Conservation (phyloP, 2,797 vertebrate genomes). For the Macrochelys suwanniensis region DNA sequence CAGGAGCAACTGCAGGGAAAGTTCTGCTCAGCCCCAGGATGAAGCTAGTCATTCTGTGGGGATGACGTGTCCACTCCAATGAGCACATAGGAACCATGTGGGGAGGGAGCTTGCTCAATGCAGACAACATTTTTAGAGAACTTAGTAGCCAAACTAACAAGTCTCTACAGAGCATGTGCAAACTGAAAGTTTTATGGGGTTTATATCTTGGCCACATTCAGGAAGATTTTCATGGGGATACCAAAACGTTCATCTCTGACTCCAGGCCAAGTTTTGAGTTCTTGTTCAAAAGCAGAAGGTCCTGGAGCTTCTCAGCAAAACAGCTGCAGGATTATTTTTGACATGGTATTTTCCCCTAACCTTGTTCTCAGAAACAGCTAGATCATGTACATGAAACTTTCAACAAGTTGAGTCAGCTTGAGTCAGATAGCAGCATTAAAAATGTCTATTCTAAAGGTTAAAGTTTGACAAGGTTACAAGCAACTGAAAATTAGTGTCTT, state of each 20-base stretch:
- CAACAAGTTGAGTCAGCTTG: neutral
- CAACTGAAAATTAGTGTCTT: neutral
- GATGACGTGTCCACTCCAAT: no score
- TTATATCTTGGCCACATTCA: neutral
- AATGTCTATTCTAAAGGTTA: neutral
- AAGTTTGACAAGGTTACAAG: neutral
- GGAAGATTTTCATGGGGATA: neutral
- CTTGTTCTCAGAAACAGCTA: neutral
- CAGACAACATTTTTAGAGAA: neutral
- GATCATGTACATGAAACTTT: neutral
- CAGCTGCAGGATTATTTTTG: neutral
- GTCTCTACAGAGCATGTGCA: neutral
- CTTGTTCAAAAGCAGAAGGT: neutral
- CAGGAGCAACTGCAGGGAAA: neutral
- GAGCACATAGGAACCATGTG: no score
- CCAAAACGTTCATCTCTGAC: neutral
- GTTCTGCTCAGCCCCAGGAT: no score
- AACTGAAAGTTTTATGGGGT: neutral
- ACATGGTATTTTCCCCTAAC: neutral
- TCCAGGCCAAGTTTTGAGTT: neutral
- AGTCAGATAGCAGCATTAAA: neutral
- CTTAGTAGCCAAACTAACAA: neutral
- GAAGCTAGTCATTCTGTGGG: no score
- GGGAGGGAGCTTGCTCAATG: no score
- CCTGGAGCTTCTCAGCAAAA: neutral